phyloP scores from a whole-genome alignment of 2,888 invertebrate genomes.

The Papilio gigon region DNA sequence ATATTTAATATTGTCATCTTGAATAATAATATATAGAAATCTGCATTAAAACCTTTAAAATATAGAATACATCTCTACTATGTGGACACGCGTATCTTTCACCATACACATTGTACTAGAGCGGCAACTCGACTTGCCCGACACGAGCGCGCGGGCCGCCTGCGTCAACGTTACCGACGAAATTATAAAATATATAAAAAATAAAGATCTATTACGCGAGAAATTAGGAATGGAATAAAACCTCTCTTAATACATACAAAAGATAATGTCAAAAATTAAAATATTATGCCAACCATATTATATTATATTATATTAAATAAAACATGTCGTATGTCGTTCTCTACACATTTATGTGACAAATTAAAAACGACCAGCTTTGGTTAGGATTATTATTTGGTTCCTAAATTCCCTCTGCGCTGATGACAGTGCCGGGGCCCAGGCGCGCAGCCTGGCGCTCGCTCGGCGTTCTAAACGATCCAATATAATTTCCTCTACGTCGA shows the following conservation, averaged over 20 bases:
- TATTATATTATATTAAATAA: conserved; percentile 41
- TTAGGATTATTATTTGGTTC: conserved; percentile 56
- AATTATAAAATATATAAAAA: conserved; percentile 76
- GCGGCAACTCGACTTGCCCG: no score
- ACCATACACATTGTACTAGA: conserved; percentile 78
- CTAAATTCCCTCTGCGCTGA: conserved; percentile 45
- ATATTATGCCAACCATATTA: conserved; percentile 42
- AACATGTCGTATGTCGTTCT: conserved; percentile 43
- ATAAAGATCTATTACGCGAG: conserved; percentile 79
- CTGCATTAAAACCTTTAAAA: conserved; percentile 76
- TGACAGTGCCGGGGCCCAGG: no score
- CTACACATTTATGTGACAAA: conserved; percentile 43
- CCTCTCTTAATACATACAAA: conserved; percentile 57
- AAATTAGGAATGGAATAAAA: conserved; percentile 73
- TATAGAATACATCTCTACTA: conserved; percentile 72
- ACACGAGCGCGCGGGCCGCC: no score
- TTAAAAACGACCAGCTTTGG: conserved; percentile 61
- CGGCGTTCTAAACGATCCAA: conserved; percentile 17
- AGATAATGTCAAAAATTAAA: conserved; percentile 47
- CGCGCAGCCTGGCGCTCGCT: no score
- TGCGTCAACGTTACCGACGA: no score
- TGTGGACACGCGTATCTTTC: conserved; percentile 71
- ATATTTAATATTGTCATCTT: conserved; percentile 78
- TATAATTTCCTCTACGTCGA: conserved; percentile 42
- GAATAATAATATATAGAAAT: conserved; percentile 77